phyloP scores from a whole-genome alignment of 2,113 vertebrate species.

The Andinoacara biseriatus region DNA sequence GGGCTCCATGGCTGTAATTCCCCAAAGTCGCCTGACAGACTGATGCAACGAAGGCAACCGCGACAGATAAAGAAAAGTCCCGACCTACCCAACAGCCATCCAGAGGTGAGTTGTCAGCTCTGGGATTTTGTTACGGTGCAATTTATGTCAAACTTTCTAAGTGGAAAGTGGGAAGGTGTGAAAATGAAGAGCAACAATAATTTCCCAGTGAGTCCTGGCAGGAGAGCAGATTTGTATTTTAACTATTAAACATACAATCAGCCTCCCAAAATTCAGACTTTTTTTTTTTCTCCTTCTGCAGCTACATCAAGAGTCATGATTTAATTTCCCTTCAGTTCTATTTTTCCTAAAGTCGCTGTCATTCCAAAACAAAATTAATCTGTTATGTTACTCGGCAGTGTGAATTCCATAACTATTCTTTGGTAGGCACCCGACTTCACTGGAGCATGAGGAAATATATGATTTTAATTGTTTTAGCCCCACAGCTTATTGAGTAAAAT shows the following conservation, averaged over 20 bases:
- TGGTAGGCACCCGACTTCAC: neutral
- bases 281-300: neutral
- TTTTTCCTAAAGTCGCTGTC: neutral
- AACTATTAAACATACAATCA: neutral
- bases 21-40: conserved; percentile 15
- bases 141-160: conserved; percentile 42
- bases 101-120: conserved; percentile 34
- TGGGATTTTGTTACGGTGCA: conserved; percentile 22
- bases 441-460: neutral
- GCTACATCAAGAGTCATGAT: neutral
- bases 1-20: conserved; percentile 28
- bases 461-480: conserved; percentile 21
- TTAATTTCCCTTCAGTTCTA: neutral
- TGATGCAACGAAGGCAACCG: conserved; percentile 37
- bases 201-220: neutral
- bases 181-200: conserved; percentile 14
- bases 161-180: neutral
- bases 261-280: neutral
- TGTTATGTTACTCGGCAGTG: neutral
- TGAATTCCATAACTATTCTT: neutral
- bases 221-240: neutral
- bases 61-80: conserved; percentile 46
- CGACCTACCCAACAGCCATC: conserved; percentile 46
- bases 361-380: neutral
- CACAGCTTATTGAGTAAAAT: neutral